phyloP scores from a whole-genome alignment of 2,113 vertebrate species.

The Pionites leucogaster region DNA sequence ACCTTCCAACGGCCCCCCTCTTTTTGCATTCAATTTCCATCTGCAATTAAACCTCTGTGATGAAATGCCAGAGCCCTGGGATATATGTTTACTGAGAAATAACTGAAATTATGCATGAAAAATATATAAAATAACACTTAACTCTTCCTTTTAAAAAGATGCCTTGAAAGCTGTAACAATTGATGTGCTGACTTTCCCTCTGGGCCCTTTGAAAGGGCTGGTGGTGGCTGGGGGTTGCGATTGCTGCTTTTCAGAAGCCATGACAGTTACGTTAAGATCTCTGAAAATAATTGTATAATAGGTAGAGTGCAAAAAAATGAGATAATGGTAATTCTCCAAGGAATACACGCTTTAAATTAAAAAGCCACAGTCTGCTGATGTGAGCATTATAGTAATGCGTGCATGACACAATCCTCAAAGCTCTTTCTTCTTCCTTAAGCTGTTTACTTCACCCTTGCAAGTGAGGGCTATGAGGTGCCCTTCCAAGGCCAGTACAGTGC shows the following conservation, averaged over 20 bases:
- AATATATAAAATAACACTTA: slow-evolving; percentile 62
- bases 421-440: neutral
- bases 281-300: slow-evolving; percentile 35
- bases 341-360: slow-evolving; percentile 58
- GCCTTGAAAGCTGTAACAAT: slow-evolving; percentile 52
- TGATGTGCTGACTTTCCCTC: slow-evolving; percentile 59
- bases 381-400: slow-evolving; percentile 40
- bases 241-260: slow-evolving; percentile 42
- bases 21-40: neutral
- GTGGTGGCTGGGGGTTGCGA: slow-evolving; percentile 17
- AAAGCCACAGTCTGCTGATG: slow-evolving; percentile 38
- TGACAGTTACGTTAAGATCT: slow-evolving; percentile 51
- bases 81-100: slow-evolving; percentile 47
- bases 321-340: slow-evolving; percentile 46
- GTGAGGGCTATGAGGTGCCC: neutral
- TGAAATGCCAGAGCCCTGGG: neutral
- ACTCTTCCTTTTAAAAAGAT: slow-evolving; percentile 22
- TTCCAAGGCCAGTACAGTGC: neutral
- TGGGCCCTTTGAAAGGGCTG: slow-evolving; percentile 56
- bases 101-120: slow-evolving; percentile 33
- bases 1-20: too few relatives aligned
- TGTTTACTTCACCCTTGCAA: neutral
- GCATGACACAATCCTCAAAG: neutral
- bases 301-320: slow-evolving; percentile 50
- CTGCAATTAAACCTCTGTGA: slow-evolving; percentile 23